A percentile compares a stretch with the other conserved stretches of the same genome.
Evolutionary conservation across 2,797 vertebrate genomes (phyloP).

Genomic region (Dallia pectoralis): DNA sequence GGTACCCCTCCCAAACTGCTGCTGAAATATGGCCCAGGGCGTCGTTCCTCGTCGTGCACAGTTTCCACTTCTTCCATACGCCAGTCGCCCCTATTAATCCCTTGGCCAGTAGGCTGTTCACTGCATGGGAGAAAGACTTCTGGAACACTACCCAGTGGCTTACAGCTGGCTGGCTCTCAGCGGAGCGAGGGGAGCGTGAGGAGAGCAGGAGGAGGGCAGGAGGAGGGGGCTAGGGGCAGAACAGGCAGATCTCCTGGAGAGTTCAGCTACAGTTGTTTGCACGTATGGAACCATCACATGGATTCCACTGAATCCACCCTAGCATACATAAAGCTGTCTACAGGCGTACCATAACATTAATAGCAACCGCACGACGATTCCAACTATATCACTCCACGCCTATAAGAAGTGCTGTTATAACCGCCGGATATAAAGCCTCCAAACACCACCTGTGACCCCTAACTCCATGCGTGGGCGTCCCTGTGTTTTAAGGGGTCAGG

Average conservation of each 20-base stretch:
- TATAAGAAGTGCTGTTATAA: background rate
- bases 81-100: conserved; percentile 1
- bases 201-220: too few relatives aligned
- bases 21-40: background rate
- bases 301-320: background rate
- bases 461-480: background rate
- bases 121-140: conserved; percentile 1
- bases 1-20: background rate
- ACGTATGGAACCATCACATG: background rate
- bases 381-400: background rate
- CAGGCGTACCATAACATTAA: background rate
- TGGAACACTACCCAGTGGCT: conserved; percentile 1
- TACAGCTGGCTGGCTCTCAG: conserved; percentile 1
- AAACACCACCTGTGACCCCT: conserved; percentile 1
- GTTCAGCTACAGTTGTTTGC: background rate
- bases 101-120: background rate
- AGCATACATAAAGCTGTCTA: background rate
- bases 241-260: background rate
- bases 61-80: background rate
- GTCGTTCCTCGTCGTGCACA: background rate
- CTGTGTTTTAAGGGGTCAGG: background rate
- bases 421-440: background rate
- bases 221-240: background rate
- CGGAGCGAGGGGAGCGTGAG: too few relatives aligned
- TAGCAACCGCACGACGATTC: background rate